Evolutionary conservation across 2,113 vertebrate species (phyloP).

Genomic region (Eudyptes chrysolophus): DNA sequence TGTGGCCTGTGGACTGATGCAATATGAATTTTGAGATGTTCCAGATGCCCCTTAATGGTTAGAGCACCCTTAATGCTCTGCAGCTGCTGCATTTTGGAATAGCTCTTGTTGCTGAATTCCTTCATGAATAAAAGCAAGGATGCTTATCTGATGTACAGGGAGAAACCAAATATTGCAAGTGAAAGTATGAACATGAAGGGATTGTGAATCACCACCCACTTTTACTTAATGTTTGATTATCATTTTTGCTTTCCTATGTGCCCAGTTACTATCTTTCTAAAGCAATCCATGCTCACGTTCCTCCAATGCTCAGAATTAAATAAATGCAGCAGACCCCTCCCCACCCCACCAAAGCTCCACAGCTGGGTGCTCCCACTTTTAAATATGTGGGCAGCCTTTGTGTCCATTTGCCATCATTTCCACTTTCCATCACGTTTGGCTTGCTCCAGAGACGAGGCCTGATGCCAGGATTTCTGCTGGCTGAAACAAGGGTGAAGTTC

Average conservation of each 20-base stretch:
- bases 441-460: neutral
- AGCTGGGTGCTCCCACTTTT: neutral
- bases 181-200: neutral
- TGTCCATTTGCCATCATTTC: neutral
- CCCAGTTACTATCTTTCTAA: neutral
- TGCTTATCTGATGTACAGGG: neutral
- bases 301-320: neutral
- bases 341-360: neutral
- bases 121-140: neutral
- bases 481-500: conserved; percentile 36
- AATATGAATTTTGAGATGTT: conserved; percentile 49
- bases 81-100: conserved; percentile 40
- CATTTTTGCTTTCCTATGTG: neutral
- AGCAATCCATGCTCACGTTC: neutral
- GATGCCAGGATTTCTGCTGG: conserved; percentile 38
- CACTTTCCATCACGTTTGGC: neutral
- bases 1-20: neutral
- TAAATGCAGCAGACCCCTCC: neutral
- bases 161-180: neutral
- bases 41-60: conserved; percentile 46
- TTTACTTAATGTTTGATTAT: neutral
- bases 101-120: neutral
- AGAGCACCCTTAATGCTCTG: conserved; percentile 18
- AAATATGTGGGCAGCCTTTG: neutral
- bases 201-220: neutral